These are phyloP conservation scores for Tetheella fluctuosa DNA, from an alignment of 2,888 invertebrate species.

Conservation along the genomic window DNA sequence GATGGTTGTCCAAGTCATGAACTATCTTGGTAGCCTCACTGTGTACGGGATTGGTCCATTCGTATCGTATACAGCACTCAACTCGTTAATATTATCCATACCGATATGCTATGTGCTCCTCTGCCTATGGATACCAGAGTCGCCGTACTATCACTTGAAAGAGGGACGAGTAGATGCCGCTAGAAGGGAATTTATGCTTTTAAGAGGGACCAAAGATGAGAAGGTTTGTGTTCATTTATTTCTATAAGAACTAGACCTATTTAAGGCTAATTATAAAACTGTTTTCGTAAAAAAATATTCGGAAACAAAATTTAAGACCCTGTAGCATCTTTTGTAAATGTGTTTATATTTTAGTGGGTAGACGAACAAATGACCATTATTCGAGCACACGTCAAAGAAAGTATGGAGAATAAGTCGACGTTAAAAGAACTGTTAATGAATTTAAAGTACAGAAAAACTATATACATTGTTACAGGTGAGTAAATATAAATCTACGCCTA, in stretches of 20 bases:
- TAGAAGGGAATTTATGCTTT: conserved; percentile 63
- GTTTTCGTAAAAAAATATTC: no score
- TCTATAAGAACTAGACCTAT: conserved; percentile 11
- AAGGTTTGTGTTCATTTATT: conserved; percentile 50
- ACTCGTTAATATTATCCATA: conserved; percentile 74
- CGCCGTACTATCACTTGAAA: conserved; percentile 85
- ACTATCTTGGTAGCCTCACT: conserved; percentile 71
- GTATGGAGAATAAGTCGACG: conserved; percentile 80
- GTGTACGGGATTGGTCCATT: conserved; percentile 78
- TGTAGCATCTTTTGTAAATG: background rate
- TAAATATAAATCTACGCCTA: no score
- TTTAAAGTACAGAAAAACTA: conserved; percentile 76
- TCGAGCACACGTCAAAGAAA: conserved; percentile 73
- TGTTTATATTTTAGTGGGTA: conserved; percentile 60
- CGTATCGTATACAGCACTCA: conserved; percentile 69
- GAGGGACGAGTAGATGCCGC: conserved; percentile 76
- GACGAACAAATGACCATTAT: conserved; percentile 67
- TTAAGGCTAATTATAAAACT: no score
- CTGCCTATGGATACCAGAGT: conserved; percentile 85
- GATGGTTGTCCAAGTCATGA: conserved; percentile 78
- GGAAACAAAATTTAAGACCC: no score
- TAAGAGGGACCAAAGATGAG: conserved; percentile 74
- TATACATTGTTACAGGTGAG: conserved; percentile 75
- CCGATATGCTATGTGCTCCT: conserved; percentile 75
- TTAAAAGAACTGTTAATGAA: conserved; percentile 78